Conservation (phyloP, 92 coral and sea anemone genomes). For the Zoanthus solanderi region DNA sequence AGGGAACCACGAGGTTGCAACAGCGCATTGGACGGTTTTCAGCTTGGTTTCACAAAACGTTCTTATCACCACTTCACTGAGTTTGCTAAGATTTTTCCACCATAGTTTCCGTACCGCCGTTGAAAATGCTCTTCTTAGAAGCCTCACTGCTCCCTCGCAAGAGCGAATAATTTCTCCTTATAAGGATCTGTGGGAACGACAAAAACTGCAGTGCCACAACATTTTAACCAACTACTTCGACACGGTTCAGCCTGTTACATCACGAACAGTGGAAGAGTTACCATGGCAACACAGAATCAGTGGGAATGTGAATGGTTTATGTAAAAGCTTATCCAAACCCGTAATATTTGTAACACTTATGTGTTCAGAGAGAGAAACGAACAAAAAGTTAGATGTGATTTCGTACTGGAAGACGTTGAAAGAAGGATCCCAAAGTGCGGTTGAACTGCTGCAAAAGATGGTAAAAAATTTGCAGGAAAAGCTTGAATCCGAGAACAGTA, state of each 20-base stretch:
- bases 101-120: slow-evolving; percentile 80
- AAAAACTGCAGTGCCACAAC: slow-evolving; percentile 92
- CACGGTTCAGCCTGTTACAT: slow-evolving; percentile 61
- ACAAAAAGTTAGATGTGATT: slow-evolving; percentile 68
- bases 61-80: slow-evolving; percentile 75
- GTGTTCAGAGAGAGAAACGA: slow-evolving; percentile 51
- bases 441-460: slow-evolving; percentile 70
- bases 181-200: slow-evolving; percentile 94
- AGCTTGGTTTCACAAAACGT: slow-evolving; percentile 80
- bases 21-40: slow-evolving; percentile 89
- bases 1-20: slow-evolving; percentile 76
- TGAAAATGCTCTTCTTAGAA: slow-evolving; percentile 83
- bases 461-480: slow-evolving; percentile 61
- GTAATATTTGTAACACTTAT: slow-evolving; percentile 72
- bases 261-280: slow-evolving; percentile 85
- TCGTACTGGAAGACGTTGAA: slow-evolving; percentile 78
- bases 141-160: slow-evolving; percentile 94
- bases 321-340: slow-evolving; percentile 68
- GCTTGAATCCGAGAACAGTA: slow-evolving; percentile 31
- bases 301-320: slow-evolving; percentile 75
- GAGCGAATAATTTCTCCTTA: slow-evolving; percentile 86
- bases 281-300: slow-evolving; percentile 94
- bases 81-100: slow-evolving; percentile 82
- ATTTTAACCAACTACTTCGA: slow-evolving; percentile 84
- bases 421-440: slow-evolving; percentile 60